Evolutionary conservation across 1,140 invertebrate species (phyloP).

Genomic region (Aphelenchoides fujianensis): DNA sequence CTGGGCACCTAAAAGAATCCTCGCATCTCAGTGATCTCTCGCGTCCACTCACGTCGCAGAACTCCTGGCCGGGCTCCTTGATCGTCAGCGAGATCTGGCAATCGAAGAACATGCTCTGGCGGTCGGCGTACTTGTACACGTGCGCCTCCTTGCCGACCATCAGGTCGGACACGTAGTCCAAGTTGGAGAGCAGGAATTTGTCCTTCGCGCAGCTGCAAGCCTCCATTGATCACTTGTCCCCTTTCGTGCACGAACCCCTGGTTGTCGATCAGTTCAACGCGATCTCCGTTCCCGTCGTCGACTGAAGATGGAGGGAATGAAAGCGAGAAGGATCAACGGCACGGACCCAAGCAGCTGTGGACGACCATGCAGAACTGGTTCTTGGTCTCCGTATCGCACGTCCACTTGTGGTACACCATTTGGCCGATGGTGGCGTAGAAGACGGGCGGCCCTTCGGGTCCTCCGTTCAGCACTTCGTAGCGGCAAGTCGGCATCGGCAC

Average conservation of each 20-base stretch:
- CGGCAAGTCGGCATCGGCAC: conserved; percentile 60
- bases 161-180: conserved; percentile 57
- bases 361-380: conserved; percentile 62
- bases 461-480: conserved; percentile 58
- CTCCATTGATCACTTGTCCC: conserved; percentile 7
- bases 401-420: conserved; percentile 56
- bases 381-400: conserved; percentile 55
- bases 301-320: conserved; percentile 19
- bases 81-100: conserved; percentile 57
- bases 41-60: conserved; percentile 45
- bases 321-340: not conserved
- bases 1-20: conserved; percentile 47
- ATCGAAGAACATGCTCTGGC: conserved; percentile 59
- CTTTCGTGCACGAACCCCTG: conserved; percentile 52
- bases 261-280: conserved; percentile 55
- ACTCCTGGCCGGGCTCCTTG: conserved; percentile 55
- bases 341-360: conserved; percentile 34
- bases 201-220: conserved; percentile 55
- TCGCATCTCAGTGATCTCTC: conserved; percentile 23
- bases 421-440: conserved; percentile 59
- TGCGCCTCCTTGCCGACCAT: conserved; percentile 62
- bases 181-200: conserved; percentile 57
- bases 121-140: conserved; percentile 61
- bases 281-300: conserved; percentile 58
- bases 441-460: conserved; percentile 58